A percentile compares a stretch with the other conserved stretches of the same genome.
Conservation (phyloP, 2,888 invertebrate species). For the Ectemnius cavifrons region DNA sequence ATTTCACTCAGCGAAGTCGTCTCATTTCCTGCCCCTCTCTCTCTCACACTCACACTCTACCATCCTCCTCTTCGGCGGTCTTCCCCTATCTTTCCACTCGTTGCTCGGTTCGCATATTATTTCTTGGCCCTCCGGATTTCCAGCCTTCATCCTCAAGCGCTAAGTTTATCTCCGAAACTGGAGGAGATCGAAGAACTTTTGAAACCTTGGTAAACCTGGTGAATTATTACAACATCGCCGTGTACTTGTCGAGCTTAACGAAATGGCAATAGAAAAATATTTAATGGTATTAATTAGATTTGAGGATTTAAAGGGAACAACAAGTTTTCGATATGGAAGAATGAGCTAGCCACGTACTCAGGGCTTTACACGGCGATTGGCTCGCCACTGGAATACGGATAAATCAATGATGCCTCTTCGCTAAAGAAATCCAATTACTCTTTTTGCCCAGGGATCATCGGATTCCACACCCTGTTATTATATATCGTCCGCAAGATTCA, state of each 20-base stretch:
- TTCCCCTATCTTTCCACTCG: conserved; percentile 25
- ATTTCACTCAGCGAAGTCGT: conserved; percentile 56
- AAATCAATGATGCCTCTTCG: conserved; percentile 19
- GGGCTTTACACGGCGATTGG: background rate
- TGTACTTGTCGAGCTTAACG: too few relatives aligned
- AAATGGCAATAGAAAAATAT: too few relatives aligned
- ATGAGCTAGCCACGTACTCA: background rate
- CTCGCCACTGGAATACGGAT: background rate
- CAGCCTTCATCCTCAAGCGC: conserved; percentile 63
- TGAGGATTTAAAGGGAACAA: too few relatives aligned
- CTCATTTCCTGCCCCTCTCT: conserved; percentile 62
- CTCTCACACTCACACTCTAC: too few relatives aligned
- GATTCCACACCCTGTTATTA: too few relatives aligned
- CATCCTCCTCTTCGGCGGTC: conserved; percentile 22
- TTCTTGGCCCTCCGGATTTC: conserved; percentile 63
- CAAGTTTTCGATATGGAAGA: too few relatives aligned
- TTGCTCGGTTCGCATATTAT: conserved; percentile 61
- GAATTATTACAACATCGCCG: too few relatives aligned
- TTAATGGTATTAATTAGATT: too few relatives aligned
- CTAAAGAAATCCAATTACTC: conserved; percentile 3
- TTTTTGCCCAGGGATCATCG: background rate
- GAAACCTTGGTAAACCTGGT: too few relatives aligned
- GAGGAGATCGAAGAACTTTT: too few relatives aligned
- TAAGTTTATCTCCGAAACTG: too few relatives aligned
- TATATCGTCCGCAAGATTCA: too few relatives aligned